Evolutionary conservation across 2,797 vertebrate species (phyloP), one percentile per base, ranked within the genome.

Genomic region (Sebastes kiyomatsui): DNA sequence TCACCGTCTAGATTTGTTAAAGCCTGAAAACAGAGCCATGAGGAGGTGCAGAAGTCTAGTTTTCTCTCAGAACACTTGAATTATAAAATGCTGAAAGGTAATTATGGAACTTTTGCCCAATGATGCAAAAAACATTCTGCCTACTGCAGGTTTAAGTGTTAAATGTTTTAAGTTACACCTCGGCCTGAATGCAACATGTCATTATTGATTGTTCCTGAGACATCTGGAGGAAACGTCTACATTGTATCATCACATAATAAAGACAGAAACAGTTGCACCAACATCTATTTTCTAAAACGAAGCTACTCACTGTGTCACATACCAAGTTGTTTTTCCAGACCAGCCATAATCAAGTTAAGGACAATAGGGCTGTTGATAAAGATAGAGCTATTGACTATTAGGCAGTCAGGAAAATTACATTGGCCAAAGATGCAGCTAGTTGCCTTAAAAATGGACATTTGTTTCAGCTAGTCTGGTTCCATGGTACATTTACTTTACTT

Each of bases 261-360:
- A 72, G 18, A 38, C 10, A 56, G 23, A 75, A 27, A 54, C 6
- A 33, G 22, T 35, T 56, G n/a, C 28, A 30, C 3, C 4, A n/a
- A 16, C 18, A 22, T n/a, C 7, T 64, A 8, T 72, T n/a, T 25
- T 52, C 10, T 5, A 6, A 27, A 20, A 33, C 9, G 42, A 22
- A 33, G 42, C 25, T 9, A 1, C 33, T 25, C 7, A n/a, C 33
- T 56, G 22, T 25, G 62, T 52, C 72, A 81, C 71, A 49, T 33
- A 13, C 2, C 6, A 22, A 30, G 66, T 2, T 69, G 52, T 55
- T 81, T 73, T 56, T 52, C 65, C 75, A 73, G 54, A 74, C 46
- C 27, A 64, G 72, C 18, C 33, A 18, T 74, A 56, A 77, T 64
- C 38, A 60, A 25, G 27, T 81, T 83, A 56, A 7, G 20, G 32